Conservation (phyloP, 2,888 invertebrate species). For the Plusia festucae region DNA sequence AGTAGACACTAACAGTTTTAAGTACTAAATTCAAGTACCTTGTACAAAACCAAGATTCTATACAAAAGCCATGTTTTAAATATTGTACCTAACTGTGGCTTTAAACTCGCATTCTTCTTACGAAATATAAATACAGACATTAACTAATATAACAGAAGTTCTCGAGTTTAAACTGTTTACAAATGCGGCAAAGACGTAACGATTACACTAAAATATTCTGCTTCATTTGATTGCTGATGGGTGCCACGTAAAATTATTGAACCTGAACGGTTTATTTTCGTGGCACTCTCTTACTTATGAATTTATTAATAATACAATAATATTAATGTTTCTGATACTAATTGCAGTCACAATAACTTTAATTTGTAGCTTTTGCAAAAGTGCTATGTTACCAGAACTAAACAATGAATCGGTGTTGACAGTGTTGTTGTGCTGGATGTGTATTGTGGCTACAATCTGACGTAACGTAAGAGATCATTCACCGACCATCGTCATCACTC, state of each 20-base stretch:
- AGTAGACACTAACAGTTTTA: too few relatives aligned
- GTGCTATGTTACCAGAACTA: not conserved
- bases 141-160: not conserved
- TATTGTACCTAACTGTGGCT: not conserved
- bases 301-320: not conserved
- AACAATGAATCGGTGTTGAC: not conserved
- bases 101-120: not conserved
- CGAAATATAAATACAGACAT: not conserved
- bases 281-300: constrained; percentile 15
- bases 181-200: constrained; percentile 4
- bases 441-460: constrained; percentile 35
- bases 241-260: constrained; percentile 14
- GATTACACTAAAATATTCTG: not conserved
- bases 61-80: not conserved
- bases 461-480: constrained; percentile 42
- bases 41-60: too few relatives aligned
- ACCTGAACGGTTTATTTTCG: constrained; percentile 12
- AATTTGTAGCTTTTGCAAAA: not conserved
- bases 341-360: constrained; percentile 33
- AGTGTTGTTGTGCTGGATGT: not conserved
- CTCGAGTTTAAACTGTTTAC: constrained; percentile 29
- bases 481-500: constrained; percentile 75
- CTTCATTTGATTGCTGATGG: not conserved
- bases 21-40: too few relatives aligned
- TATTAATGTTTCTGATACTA: constrained; percentile 13